A percentile compares a stretch with the other conserved stretches of the same genome.
These are phyloP conservation scores for Salvelinus fontinalis DNA, from an alignment of 2,113 vertebrate genomes.

Conservation along the genomic window DNA sequence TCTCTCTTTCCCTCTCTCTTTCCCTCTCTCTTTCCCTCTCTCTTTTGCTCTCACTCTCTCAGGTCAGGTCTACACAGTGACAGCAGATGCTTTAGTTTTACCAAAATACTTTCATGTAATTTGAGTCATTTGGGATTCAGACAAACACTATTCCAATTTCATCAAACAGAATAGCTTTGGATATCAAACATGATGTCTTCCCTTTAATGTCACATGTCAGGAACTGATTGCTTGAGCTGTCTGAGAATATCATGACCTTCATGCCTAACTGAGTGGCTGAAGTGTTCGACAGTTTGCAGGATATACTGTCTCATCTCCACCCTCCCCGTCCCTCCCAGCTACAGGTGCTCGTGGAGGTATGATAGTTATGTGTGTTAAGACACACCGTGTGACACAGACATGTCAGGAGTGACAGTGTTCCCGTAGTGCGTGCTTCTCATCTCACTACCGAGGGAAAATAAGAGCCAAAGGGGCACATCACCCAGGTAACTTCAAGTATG, in stretches of 20 bases:
- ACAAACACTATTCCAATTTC: no score
- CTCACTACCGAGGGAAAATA: no score
- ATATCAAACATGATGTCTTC: background rate
- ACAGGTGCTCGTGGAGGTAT: conserved; percentile 7
- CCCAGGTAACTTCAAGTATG: no score
- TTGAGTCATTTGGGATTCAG: no score
- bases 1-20: no score
- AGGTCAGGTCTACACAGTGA: no score
- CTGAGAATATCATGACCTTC: background rate
- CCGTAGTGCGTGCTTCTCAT: background rate
- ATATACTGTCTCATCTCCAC: background rate
- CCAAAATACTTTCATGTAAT: no score
- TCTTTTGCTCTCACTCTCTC: no score
- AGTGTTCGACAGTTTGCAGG: background rate
- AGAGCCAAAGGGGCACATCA: no score
- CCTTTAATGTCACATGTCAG: background rate
- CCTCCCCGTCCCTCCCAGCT: background rate
- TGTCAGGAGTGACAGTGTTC: background rate
- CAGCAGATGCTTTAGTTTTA: no score
- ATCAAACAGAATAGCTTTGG: no score
- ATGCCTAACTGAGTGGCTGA: background rate
- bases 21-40: no score
- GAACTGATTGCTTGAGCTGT: background rate
- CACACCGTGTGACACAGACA: background rate
- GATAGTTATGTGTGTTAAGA: conserved; percentile 9